Evolutionary conservation across 2,113 vertebrate genomes (phyloP).

Genomic region (Laticauda laticaudata): DNA sequence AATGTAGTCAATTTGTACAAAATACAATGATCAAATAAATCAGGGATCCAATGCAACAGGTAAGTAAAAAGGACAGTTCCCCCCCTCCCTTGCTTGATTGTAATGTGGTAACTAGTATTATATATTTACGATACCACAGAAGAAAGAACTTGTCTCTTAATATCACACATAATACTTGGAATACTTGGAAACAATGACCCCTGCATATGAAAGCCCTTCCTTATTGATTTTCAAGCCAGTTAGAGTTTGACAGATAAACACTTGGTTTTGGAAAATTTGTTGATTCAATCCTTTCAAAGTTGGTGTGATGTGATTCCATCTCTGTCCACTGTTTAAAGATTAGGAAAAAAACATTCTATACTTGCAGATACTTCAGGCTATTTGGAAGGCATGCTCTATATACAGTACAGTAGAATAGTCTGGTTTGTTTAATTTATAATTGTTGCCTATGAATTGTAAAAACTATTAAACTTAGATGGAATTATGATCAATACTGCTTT

Average conservation of each 20-base stretch:
- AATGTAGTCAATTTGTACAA: not conserved
- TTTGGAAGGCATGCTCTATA: no score
- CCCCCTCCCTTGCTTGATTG: not conserved
- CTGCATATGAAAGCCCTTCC: not conserved
- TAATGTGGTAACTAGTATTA: not conserved
- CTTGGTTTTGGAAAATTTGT: not conserved
- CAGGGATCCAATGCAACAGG: not conserved
- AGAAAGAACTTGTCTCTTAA: not conserved
- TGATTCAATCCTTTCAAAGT: no score
- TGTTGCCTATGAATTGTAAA: no score
- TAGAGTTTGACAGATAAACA: not conserved
- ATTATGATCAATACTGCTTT: no score
- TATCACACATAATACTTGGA: not conserved
- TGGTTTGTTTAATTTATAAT: no score
- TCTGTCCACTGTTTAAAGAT: no score
- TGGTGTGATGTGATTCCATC: no score
- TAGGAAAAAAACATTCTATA: no score
- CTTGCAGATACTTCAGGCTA: no score
- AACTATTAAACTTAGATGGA: no score
- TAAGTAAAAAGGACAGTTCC: not conserved
- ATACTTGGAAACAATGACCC: not conserved
- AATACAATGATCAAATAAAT: not conserved
- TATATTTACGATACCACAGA: not conserved
- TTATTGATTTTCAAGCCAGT: not conserved
- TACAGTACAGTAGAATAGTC: no score